Percentiles rank a stretch among this genome's conserved stretches.
Conservation (phyloP, 2,113 vertebrate species). For the Colossoma macropomum region DNA sequence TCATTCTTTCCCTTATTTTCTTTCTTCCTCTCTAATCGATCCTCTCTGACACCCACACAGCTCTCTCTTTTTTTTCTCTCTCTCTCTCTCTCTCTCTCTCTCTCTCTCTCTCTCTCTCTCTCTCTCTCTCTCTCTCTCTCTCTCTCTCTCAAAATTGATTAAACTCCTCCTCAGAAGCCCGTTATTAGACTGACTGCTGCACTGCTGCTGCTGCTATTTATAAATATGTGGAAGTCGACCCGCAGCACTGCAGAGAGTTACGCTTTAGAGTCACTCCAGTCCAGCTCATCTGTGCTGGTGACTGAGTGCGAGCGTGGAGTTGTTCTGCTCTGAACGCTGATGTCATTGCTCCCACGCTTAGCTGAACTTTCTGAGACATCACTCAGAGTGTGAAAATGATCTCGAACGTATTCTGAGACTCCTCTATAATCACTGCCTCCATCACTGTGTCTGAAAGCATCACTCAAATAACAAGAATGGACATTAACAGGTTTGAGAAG, state of each 20-base stretch:
- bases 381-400: not conserved
- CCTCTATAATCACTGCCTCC: not conserved
- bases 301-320: not conserved
- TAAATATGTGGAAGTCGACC: conserved; percentile 1
- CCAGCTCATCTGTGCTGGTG: not conserved
- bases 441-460: not conserved
- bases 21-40: too few species aligned
- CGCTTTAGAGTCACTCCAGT: not conserved
- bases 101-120: not conserved
- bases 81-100: not conserved
- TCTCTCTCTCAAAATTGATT: not conserved
- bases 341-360: not conserved
- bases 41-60: too few species aligned
- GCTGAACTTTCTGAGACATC: not conserved
- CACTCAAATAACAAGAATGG: too few species aligned
- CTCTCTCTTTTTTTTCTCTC: not conserved
- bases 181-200: not conserved
- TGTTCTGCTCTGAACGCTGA: not conserved
- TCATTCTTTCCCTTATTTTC: not conserved
- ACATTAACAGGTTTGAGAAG: too few species aligned
- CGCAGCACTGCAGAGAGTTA: not conserved
- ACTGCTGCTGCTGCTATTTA: conserved; percentile 31
- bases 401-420: not conserved
- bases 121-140: not conserved
- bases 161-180: too few species aligned